Percentiles rank a stretch among this genome's conserved stretches.
Conservation (phyloP, 2,888 invertebrate species). For the Anoncus sp. region DNA sequence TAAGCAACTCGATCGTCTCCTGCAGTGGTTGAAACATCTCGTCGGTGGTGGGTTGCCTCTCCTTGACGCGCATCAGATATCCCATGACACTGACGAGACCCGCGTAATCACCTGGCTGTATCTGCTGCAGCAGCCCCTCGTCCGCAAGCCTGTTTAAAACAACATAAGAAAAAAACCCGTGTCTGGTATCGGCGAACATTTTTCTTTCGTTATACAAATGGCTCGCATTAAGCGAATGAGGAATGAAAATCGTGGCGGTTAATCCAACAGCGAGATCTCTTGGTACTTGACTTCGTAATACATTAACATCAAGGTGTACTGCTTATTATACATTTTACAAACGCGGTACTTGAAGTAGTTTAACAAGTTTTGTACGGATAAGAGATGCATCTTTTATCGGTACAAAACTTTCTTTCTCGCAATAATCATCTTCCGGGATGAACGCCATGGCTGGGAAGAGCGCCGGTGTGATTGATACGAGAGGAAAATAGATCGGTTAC, state of each 20-base stretch:
- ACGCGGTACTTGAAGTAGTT: too few species aligned
- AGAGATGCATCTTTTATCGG: background rate
- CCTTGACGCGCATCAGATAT: slow-evolving; percentile 95
- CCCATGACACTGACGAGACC: slow-evolving; percentile 97
- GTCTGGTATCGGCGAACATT: slow-evolving; percentile 1
- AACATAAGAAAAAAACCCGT: slow-evolving; percentile 9
- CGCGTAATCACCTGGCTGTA: slow-evolving; percentile 93
- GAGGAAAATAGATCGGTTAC: too few species aligned
- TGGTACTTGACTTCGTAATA: background rate
- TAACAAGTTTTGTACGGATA: too few species aligned
- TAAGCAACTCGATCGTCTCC: slow-evolving; percentile 95
- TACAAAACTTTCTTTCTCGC: background rate
- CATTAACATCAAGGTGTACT: background rate
- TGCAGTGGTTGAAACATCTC: slow-evolving; percentile 98
- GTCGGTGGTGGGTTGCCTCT: slow-evolving; percentile 93
- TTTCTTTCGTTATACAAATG: slow-evolving; percentile 45
- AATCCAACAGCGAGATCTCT: background rate
- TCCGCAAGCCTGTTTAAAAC: slow-evolving; percentile 86
- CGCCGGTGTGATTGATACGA: too few species aligned
- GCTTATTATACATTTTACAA: too few species aligned
- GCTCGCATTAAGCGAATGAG: slow-evolving; percentile 11
- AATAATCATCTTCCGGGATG: too few species aligned
- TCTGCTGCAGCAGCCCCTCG: slow-evolving; percentile 88
- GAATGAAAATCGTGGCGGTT: slow-evolving; percentile 12
- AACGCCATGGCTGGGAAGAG: too few species aligned